A percentile compares a stretch with the other conserved stretches of the same genome.
Evolutionary conservation across 2,888 invertebrate species (phyloP).

Genomic region (Neuroscelio doddi): DNA sequence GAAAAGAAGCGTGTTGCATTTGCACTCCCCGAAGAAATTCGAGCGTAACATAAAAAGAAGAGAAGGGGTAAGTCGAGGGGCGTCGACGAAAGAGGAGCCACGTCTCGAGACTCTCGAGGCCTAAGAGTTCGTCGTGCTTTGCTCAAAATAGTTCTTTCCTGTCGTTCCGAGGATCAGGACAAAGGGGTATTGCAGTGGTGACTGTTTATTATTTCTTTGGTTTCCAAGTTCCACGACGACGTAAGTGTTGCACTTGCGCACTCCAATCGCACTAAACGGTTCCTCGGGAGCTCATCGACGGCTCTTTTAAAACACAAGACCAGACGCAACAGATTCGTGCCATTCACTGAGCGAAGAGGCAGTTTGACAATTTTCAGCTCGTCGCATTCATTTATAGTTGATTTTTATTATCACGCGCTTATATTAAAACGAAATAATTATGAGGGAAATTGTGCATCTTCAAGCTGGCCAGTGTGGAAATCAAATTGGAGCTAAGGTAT

Average conservation of each 20-base stretch:
- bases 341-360: slow-evolving; percentile 28
- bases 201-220: slow-evolving; percentile 35
- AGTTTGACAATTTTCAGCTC: slow-evolving; percentile 6
- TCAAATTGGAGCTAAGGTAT: slow-evolving; percentile 94
- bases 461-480: slow-evolving; percentile 96
- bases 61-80: not conserved
- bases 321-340: slow-evolving; percentile 24
- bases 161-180: slow-evolving; percentile 39
- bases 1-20: not conserved
- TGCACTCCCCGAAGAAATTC: slow-evolving; percentile 16
- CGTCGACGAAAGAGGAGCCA: slow-evolving; percentile 29
- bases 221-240: slow-evolving; percentile 13
- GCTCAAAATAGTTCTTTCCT: slow-evolving; percentile 44
- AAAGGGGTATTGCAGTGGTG: slow-evolving; percentile 6
- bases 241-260: slow-evolving; percentile 25
- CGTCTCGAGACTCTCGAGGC: no score
- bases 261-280: slow-evolving; percentile 11
- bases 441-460: slow-evolving; percentile 96
- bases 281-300: slow-evolving; percentile 17
- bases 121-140: slow-evolving; percentile 39
- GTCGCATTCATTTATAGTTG: not conserved
- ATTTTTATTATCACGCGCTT: slow-evolving; percentile 1
- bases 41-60: slow-evolving; percentile 23
- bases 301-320: slow-evolving; percentile 15
- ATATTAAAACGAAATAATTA: slow-evolving; percentile 73